Base-by-base conservation (phyloP, 1,140 invertebrate genomes). In the Latrodectus geometricus region DNA sequence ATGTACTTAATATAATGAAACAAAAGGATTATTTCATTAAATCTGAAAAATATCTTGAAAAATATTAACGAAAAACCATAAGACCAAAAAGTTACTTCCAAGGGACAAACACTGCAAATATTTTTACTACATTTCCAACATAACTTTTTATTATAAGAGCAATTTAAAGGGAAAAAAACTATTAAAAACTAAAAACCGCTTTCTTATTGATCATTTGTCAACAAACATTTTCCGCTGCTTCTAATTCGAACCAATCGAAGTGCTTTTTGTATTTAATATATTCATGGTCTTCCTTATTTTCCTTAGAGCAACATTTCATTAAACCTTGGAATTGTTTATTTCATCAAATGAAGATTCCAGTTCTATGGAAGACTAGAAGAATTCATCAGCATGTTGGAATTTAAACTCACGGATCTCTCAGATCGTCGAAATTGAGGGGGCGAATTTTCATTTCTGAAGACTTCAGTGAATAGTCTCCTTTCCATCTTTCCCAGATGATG, bases 401-500 rank as follows among this genome's bases (percentile, higher is more conserved):
- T 35, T 35, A 17, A 61, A 11, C 70, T 88, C 69, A 88, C 14
- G 87, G 87, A 49, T 86, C 83, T 69, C 83, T 49, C 8, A 77
- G 56, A 17, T 79, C 81, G n/a, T 86, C 83, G 49, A 90, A 89
- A 23, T 61, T 52, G 12, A 89, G 35, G 9, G 91, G 93, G 90
- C 94, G 94, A 72, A 97, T 93, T 88, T 94, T 94, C 94, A 97
- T 96, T 89, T 96, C 95, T 66, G 94, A 95, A 12, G 94, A 93
- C 48, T 95, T 94, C 17, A 98, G 94, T 9, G 92, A 93, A 87
- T 93, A 92, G 85, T 92, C 92, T 7, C 96, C 95, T 89, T 97
- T 96, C 96, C 96, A 98, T 89, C 96, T 95, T 89, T 96, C 96
- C 83, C 92, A 93, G 11, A 94, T 93, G 8, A 94, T 93, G 20